phyloP scores from a whole-genome alignment of 2,888 invertebrate genomes.

The Syritta pipiens region DNA sequence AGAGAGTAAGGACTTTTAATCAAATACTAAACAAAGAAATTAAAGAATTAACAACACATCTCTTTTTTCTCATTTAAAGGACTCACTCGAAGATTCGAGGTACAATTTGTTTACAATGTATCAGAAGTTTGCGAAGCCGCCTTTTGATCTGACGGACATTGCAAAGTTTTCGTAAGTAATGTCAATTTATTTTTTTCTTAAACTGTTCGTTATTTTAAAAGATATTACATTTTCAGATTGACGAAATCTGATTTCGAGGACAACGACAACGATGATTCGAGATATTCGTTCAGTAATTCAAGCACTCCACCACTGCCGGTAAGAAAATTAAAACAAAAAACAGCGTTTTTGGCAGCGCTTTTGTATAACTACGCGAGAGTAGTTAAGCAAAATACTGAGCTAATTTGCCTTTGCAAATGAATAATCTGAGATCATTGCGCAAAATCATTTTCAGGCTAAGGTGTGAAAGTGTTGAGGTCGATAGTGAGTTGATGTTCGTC shows the following conservation, averaged over 20 bases:
- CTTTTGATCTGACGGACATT: conserved; percentile 77
- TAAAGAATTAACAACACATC: not conserved
- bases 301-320: conserved; percentile 86
- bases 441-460: no score
- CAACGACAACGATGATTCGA: conserved; percentile 81
- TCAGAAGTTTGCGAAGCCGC: conserved; percentile 78
- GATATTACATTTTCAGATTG: conserved; percentile 70
- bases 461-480: no score
- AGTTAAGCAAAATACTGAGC: no score
- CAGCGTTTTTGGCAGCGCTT: no score
- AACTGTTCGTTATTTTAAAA: no score
- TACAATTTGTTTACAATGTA: conserved; percentile 79
- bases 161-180: conserved; percentile 78
- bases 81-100: conserved; percentile 77
- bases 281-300: conserved; percentile 88
- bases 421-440: no score
- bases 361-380: no score
- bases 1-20: conserved; percentile 7
- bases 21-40: not conserved
- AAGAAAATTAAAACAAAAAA: no score
- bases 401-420: no score
- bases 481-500: no score
- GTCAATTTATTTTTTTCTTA: not conserved
- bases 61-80: conserved; percentile 71
- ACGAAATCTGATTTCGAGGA: conserved; percentile 78